phyloP scores from a whole-genome alignment of 2,797 vertebrate species.

The Enteromius afrohamiltoni region DNA sequence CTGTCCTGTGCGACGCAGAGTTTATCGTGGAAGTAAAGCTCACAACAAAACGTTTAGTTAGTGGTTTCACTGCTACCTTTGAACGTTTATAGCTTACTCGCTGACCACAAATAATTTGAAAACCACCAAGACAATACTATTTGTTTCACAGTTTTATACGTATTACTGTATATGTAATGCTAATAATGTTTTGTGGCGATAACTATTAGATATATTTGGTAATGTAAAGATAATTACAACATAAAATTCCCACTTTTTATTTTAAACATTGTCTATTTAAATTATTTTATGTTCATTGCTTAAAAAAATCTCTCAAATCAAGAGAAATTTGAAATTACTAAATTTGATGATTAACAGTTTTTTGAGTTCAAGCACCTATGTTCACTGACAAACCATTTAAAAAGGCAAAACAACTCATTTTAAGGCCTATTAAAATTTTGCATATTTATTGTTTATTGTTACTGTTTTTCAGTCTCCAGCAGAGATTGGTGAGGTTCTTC shows the following conservation, averaged over 20 bases:
- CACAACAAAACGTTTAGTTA: background rate
- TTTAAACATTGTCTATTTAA: background rate
- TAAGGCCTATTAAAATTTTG: too few relatives aligned
- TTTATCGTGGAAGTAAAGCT: background rate
- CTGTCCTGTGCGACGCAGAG: background rate
- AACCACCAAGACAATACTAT: background rate
- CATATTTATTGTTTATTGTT: background rate
- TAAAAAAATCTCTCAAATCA: too few relatives aligned
- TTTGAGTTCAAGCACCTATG: too few relatives aligned
- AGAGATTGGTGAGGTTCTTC: background rate
- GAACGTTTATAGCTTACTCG: background rate
- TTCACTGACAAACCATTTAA: background rate
- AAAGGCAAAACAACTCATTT: background rate
- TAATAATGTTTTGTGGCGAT: background rate
- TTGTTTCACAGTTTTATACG: background rate
- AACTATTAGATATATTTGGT: background rate
- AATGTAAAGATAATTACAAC: background rate
- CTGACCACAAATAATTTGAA: background rate
- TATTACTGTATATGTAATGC: background rate
- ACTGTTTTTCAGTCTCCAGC: background rate
- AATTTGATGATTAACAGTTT: too few relatives aligned
- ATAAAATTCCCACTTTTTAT: background rate
- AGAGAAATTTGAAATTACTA: too few relatives aligned
- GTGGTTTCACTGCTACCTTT: background rate
- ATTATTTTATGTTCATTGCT: background rate